phyloP scores from a whole-genome alignment of 2,888 invertebrate genomes.

The Ochlodes sylvanus region DNA sequence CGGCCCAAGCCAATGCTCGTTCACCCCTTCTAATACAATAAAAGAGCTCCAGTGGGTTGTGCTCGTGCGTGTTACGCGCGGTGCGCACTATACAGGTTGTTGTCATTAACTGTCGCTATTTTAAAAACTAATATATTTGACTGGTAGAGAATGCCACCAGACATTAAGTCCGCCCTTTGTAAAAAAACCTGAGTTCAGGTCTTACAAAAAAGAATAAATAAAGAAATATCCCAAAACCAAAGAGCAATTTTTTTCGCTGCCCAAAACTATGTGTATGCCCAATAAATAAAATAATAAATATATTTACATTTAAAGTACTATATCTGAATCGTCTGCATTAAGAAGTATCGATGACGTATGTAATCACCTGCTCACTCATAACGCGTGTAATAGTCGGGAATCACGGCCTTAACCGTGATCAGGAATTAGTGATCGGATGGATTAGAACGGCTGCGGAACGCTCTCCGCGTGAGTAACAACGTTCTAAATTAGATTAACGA shows the following conservation, averaged over 20 bases:
- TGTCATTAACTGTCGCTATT: not conserved
- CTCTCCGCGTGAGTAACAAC: not conserved
- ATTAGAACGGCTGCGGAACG: not conserved
- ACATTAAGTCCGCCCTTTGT: too few relatives aligned
- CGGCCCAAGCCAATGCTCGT: constrained; percentile 7
- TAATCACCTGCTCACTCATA: not conserved
- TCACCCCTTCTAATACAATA: constrained; percentile 36
- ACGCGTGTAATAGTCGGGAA: constrained; percentile 9
- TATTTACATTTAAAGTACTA: too few relatives aligned
- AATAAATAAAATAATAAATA: too few relatives aligned
- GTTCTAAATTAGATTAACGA: not conserved
- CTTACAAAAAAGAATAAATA: too few relatives aligned
- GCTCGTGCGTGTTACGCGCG: constrained; percentile 14
- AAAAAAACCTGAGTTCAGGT: too few relatives aligned
- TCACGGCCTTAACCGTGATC: constrained; percentile 8
- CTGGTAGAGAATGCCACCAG: too few relatives aligned
- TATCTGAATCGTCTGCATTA: not conserved
- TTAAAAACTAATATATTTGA: too few relatives aligned
- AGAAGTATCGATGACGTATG: not conserved
- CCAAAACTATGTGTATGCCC: too few relatives aligned
- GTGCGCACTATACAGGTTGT: not conserved
- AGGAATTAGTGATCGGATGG: not conserved
- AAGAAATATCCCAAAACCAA: too few relatives aligned
- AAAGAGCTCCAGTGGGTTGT: constrained; percentile 21
- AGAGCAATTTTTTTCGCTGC: too few relatives aligned